Conservation (phyloP, 2,797 vertebrate genomes). For the Pelodytes ibericus region DNA sequence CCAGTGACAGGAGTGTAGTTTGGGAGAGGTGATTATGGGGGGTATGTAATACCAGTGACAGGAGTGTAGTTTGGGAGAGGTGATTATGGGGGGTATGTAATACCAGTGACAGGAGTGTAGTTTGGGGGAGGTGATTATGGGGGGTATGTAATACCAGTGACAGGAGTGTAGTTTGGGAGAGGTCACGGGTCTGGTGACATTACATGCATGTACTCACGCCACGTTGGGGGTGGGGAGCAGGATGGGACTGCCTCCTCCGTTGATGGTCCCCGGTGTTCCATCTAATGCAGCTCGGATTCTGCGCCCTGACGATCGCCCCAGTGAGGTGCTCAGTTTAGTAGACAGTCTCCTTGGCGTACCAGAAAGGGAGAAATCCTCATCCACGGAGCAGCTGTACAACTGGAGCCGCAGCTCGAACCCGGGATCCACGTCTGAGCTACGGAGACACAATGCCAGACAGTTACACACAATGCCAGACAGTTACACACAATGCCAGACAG, state of each 20-base stretch:
- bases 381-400: conserved; percentile 88
- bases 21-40: too few species aligned
- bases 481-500: not conserved
- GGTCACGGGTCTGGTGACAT: too few species aligned
- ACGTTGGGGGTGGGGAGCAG: conserved; percentile 82
- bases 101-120: too few species aligned
- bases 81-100: too few species aligned
- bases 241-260: conserved; percentile 76
- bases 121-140: too few species aligned
- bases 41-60: too few species aligned
- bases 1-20: too few species aligned
- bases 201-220: conserved; percentile 73
- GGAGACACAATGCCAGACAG: conserved; percentile 3
- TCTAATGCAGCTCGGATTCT: conserved; percentile 84
- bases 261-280: conserved; percentile 73
- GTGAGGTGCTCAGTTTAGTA: conserved; percentile 89
- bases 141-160: too few species aligned
- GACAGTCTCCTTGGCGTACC: conserved; percentile 87
- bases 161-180: too few species aligned
- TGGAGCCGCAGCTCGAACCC: conserved; percentile 87
- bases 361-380: conserved; percentile 82
- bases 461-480: not conserved
- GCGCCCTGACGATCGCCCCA: conserved; percentile 87
- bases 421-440: conserved; percentile 80
- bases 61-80: too few species aligned